Conservation (phyloP, 2,888 invertebrate genomes). For the Dasysyrphus albostriatus region DNA sequence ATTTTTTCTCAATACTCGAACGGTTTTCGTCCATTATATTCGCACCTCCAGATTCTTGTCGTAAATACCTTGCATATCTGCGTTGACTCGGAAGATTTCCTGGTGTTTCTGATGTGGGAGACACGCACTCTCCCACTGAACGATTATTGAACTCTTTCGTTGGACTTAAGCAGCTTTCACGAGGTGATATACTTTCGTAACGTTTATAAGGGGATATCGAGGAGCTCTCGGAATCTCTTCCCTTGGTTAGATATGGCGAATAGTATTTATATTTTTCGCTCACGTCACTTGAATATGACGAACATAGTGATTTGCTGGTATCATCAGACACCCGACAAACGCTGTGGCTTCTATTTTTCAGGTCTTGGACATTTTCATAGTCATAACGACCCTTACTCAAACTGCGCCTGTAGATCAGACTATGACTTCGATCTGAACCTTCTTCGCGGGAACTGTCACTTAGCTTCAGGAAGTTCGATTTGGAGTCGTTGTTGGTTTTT, state of each 20-base stretch:
- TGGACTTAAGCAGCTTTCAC: constrained; percentile 79
- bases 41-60: constrained; percentile 90
- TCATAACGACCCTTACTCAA: constrained; percentile 76
- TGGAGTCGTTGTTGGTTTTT: constrained; percentile 25
- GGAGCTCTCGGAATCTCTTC: constrained; percentile 72
- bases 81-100: constrained; percentile 85
- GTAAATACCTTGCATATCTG: constrained; percentile 89
- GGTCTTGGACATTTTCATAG: constrained; percentile 72
- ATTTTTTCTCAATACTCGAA: constrained; percentile 86
- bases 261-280: constrained; percentile 83
- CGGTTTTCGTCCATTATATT: constrained; percentile 88
- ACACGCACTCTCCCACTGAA: constrained; percentile 67
- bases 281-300: constrained; percentile 81
- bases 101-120: constrained; percentile 73
- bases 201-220: constrained; percentile 79
- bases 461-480: constrained; percentile 36
- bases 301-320: constrained; percentile 79
- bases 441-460: constrained; percentile 67
- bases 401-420: constrained; percentile 77
- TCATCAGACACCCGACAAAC: constrained; percentile 80
- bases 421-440: constrained; percentile 74
- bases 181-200: constrained; percentile 77
- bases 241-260: constrained; percentile 81
- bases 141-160: constrained; percentile 80
- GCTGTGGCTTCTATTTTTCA: constrained; percentile 79